phyloP scores from a whole-genome alignment of 2,888 invertebrate genomes.

The Macrosoma leucophasiata region DNA sequence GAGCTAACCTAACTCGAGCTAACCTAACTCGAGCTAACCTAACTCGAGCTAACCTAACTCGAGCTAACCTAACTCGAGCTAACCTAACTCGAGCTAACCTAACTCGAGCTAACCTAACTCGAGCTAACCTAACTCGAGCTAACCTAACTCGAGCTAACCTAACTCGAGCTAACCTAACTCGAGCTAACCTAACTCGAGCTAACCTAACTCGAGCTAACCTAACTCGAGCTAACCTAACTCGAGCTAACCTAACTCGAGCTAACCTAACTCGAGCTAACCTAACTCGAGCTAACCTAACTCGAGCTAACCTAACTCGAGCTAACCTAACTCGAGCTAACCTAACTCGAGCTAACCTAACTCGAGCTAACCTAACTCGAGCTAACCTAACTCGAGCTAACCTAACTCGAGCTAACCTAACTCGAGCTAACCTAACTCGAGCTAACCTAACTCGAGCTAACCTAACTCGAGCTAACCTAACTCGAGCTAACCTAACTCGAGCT shows the following conservation, averaged over 20 bases:
- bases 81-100: conserved; percentile 11
- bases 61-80: conserved; percentile 8
- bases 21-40: conserved; percentile 3
- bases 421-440: conserved; percentile 11
- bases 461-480: conserved; percentile 18
- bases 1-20: conserved; percentile 5
- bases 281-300: conserved; percentile 4
- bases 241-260: conserved; percentile 3
- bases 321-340: conserved; percentile 3
- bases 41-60: conserved; percentile 1
- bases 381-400: conserved; percentile 1
- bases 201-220: neutral
- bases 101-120: conserved; percentile 10
- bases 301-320: conserved; percentile 5
- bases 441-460: conserved; percentile 17
- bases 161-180: conserved; percentile 1
- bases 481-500: conserved; percentile 14
- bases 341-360: neutral
- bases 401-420: conserved; percentile 8
- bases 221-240: conserved; percentile 1
- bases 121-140: conserved; percentile 10
- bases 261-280: conserved; percentile 5
- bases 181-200: neutral
- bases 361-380: conserved; percentile 1
- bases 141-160: conserved; percentile 14